Evolutionary conservation across 2,888 invertebrate genomes (phyloP).

Genomic region (Pyrgus malvae): DNA sequence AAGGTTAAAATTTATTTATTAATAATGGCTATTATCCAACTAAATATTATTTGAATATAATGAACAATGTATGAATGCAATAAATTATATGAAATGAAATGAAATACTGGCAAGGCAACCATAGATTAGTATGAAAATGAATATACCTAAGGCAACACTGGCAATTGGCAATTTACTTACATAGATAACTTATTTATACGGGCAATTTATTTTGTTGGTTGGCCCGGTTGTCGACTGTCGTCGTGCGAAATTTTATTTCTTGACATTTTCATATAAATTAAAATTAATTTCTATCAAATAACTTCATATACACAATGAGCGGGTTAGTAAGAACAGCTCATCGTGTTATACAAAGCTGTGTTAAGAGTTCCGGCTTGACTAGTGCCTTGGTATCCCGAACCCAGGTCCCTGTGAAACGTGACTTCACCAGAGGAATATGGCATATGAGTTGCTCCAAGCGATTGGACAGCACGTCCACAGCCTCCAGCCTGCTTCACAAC

Average conservation of each 20-base stretch:
- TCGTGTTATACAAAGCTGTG: constrained; percentile 68
- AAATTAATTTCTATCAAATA: neutral
- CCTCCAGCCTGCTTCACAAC: constrained; percentile 71
- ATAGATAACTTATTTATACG: neutral
- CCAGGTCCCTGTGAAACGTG: constrained; percentile 79
- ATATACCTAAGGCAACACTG: too few species aligned
- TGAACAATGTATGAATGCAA: too few species aligned
- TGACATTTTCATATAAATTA: constrained; percentile 1
- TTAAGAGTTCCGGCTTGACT: constrained; percentile 59
- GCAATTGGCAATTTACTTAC: neutral
- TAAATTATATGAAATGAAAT: too few species aligned
- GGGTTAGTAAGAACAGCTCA: constrained; percentile 84
- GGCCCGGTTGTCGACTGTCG: neutral
- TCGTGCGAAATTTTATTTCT: neutral
- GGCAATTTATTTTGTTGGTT: too few species aligned
- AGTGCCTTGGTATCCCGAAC: constrained; percentile 62
- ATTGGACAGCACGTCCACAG: constrained; percentile 53
- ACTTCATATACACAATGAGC: constrained; percentile 76
- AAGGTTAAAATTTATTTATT: too few species aligned
- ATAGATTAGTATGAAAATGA: too few species aligned
- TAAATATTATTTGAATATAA: too few species aligned
- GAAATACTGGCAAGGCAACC: too few species aligned
- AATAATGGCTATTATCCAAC: too few species aligned
- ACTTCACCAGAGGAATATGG: constrained; percentile 87
- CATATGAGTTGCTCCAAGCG: constrained; percentile 83